Conservation (phyloP, 92 coral and sea anemone genomes). For the Meandrina meandrites region DNA sequence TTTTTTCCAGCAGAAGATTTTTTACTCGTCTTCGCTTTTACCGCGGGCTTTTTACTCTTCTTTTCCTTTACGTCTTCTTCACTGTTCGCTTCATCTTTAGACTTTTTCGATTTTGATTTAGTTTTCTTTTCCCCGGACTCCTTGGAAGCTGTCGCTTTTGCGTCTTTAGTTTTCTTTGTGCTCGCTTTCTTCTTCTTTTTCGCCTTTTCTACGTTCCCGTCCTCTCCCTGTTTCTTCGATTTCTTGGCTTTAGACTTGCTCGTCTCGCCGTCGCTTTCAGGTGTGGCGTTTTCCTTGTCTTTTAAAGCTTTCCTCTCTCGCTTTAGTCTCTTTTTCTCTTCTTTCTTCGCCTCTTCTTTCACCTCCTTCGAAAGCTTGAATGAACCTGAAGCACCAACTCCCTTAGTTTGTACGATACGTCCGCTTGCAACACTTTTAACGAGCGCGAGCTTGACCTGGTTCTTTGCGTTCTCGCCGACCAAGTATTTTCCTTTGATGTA, state of each 20-base stretch:
- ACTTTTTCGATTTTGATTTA: constrained; percentile 5
- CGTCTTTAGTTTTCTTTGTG: constrained; percentile 4
- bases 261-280: constrained; percentile 10
- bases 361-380: constrained; percentile 76
- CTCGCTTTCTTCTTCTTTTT: constrained; percentile 23
- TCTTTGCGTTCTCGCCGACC: constrained; percentile 72
- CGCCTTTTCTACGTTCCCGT: constrained; percentile 58
- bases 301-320: constrained; percentile 40
- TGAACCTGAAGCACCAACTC: constrained; percentile 85
- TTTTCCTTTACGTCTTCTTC: constrained; percentile 21
- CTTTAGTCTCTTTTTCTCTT: constrained; percentile 33
- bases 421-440: constrained; percentile 66
- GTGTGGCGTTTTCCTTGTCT: constrained; percentile 44
- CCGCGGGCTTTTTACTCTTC: constrained; percentile 26
- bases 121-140: constrained; percentile 4
- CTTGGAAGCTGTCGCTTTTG: constrained; percentile 5
- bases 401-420: constrained; percentile 80
- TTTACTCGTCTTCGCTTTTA: constrained; percentile 26
- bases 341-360: constrained; percentile 69
- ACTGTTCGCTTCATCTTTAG: constrained; percentile 3
- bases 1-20: constrained; percentile 45
- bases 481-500: constrained; percentile 71
- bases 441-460: constrained; percentile 70
- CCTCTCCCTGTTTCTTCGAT: constrained; percentile 14
- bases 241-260: constrained; percentile 30